Percentiles rank a stretch among this genome's conserved stretches.
phyloP scores from a whole-genome alignment of 1,140 invertebrate genomes.

The Panulirus ornatus region DNA sequence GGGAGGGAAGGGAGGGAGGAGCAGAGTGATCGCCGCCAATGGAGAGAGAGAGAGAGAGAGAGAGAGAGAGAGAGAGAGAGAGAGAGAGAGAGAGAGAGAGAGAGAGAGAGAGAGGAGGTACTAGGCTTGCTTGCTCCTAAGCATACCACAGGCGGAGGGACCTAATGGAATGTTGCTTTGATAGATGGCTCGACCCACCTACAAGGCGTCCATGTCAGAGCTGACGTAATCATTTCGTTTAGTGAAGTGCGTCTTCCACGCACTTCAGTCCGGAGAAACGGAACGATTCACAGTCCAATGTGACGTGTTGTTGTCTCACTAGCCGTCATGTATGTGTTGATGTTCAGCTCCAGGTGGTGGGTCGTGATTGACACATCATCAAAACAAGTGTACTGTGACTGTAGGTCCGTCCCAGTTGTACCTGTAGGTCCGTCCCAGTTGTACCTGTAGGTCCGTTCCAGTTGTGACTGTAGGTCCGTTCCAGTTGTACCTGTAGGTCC shows the following conservation, averaged over 20 bases:
- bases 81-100: constrained; percentile 7
- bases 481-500: no score
- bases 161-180: neutral
- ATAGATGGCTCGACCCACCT: neutral
- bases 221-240: neutral
- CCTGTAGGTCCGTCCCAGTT: no score
- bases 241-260: neutral
- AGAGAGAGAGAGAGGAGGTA: constrained; percentile 19
- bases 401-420: no score
- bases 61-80: constrained; percentile 9
- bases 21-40: neutral
- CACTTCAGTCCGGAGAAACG: neutral
- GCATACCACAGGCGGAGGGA: no score
- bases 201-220: neutral
- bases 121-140: no score
- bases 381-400: no score
- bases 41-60: neutral
- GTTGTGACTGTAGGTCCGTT: no score
- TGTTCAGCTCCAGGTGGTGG: no score
- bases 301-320: no score
- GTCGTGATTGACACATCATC: no score
- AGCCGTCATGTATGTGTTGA: no score
- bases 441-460: no score
- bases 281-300: neutral
- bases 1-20: neutral